These are phyloP conservation scores for Leucopsar rothschildi DNA, from an alignment of 2,113 vertebrate species.

Conservation along the genomic window DNA sequence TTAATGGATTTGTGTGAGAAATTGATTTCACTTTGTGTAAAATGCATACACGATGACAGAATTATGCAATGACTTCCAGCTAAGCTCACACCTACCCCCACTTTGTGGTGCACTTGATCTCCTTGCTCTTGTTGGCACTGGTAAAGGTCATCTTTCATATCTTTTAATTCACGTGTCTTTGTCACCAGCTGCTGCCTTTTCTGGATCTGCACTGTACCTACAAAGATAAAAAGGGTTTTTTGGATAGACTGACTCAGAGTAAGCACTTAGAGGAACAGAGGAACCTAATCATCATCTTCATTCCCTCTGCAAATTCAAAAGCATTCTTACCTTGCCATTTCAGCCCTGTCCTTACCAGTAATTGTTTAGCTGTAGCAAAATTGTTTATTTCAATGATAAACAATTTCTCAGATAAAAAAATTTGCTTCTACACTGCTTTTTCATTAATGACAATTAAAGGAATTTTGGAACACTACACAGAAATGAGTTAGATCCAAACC, in stretches of 20 bases:
- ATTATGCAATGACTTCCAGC: background rate
- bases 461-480: background rate
- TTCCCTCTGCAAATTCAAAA: background rate
- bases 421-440: background rate
- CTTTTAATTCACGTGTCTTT: conserved; percentile 69
- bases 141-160: conserved; percentile 72
- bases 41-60: background rate
- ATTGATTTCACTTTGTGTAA: background rate
- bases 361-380: background rate
- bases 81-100: conserved; percentile 40
- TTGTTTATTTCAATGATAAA: background rate
- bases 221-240: conserved; percentile 23
- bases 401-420: background rate
- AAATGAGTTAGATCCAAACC: background rate
- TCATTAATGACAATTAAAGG: background rate
- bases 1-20: background rate
- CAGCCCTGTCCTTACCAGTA: background rate
- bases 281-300: background rate
- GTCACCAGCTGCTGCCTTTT: conserved; percentile 78
- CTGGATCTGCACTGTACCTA: conserved; percentile 86
- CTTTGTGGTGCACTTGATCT: conserved; percentile 58
- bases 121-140: conserved; percentile 73
- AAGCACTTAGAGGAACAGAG: background rate
- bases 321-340: background rate
- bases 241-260: background rate